Percentiles rank a stretch among this genome's conserved stretches.
Conservation (phyloP, 2,888 invertebrate species). For the Clusia tigrina region DNA sequence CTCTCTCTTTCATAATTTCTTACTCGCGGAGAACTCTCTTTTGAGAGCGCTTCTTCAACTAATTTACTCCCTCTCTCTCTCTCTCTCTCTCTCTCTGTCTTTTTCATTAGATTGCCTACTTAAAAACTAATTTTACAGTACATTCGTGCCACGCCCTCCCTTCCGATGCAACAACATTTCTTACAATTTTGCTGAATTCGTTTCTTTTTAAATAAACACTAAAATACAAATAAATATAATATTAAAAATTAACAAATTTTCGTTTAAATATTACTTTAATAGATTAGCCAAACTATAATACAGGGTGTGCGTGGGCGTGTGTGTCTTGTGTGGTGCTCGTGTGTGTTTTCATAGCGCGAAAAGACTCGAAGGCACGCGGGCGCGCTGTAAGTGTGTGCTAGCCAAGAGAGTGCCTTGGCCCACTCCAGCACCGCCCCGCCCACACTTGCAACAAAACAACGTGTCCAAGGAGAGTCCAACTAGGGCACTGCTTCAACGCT, state of each 20-base stretch:
- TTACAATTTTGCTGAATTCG: not conserved
- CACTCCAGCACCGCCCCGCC: not conserved
- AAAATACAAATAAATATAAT: not conserved
- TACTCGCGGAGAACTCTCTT: too few relatives aligned
- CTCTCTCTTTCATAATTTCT: slow-evolving; percentile 3
- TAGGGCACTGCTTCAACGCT: not conserved
- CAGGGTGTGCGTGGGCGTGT: not conserved
- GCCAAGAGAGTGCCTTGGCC: not conserved
- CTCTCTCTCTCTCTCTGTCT: slow-evolving; percentile 2
- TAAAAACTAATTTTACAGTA: slow-evolving; percentile 32
- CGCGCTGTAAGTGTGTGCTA: not conserved
- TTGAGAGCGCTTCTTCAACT: not conserved
- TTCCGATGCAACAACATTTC: slow-evolving; percentile 4
- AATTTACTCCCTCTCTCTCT: not conserved
- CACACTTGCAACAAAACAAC: too few relatives aligned
- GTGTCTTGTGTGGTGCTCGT: not conserved
- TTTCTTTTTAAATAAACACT: not conserved
- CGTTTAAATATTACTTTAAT: not conserved
- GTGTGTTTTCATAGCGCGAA: not conserved
- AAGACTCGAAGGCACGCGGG: not conserved
- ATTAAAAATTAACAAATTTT: slow-evolving; percentile 6
- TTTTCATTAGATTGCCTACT: slow-evolving; percentile 35
- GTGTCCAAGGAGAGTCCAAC: not conserved
- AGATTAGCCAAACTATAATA: slow-evolving; percentile 14
- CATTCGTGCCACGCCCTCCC: too few relatives aligned